These are phyloP conservation scores for Phaetusa simplex DNA, from an alignment of 2,113 vertebrate species.

Conservation along the genomic window DNA sequence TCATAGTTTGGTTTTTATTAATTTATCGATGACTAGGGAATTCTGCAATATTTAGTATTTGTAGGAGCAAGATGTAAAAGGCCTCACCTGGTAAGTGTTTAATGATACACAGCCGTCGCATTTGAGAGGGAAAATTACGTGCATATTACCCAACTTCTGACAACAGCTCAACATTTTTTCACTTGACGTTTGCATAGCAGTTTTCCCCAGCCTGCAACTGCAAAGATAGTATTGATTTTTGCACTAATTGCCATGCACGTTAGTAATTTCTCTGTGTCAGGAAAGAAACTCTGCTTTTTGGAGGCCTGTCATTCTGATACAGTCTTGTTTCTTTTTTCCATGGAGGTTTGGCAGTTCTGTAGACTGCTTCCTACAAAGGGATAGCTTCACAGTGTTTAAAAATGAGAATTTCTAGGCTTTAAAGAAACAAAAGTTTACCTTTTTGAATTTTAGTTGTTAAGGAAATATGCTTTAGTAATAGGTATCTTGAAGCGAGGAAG, in stretches of 20 bases:
- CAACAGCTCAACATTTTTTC: not conserved
- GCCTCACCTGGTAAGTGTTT: not conserved
- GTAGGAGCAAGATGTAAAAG: not conserved
- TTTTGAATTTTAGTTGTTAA: not conserved
- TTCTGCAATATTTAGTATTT: not conserved
- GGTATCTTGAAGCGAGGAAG: not conserved
- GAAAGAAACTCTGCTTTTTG: not conserved
- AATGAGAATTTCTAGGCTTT: not conserved
- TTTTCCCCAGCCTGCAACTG: not conserved
- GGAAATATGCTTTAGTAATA: not conserved
- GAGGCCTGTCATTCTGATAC: not conserved
- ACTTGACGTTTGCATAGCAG: not conserved
- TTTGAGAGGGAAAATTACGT: not conserved
- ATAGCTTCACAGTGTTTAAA: not conserved
- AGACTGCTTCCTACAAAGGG: not conserved
- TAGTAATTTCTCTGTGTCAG: not conserved
- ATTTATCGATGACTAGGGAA: not conserved
- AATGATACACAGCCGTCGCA: not conserved
- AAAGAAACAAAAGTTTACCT: not conserved
- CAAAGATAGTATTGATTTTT: not conserved
- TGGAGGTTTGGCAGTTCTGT: not conserved
- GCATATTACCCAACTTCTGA: not conserved
- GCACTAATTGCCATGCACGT: not conserved
- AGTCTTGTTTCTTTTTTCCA: not conserved
- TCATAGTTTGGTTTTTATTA: not conserved